Conservation (phyloP, 2,797 vertebrate genomes). For the Rhodeus uyekii region DNA sequence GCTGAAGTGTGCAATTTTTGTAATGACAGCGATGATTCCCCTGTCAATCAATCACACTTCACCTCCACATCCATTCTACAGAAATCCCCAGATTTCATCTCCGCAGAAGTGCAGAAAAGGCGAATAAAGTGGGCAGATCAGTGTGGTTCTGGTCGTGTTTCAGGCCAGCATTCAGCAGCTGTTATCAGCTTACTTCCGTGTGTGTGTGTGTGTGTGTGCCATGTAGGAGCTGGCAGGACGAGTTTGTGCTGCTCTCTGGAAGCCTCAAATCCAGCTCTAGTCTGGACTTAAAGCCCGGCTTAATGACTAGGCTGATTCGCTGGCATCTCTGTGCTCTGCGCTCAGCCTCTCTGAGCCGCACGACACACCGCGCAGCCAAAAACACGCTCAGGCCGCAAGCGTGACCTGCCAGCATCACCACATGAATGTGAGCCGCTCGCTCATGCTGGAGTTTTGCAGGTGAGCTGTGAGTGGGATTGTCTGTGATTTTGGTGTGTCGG, state of each 20-base stretch:
- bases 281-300: constrained; percentile 29
- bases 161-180: neutral
- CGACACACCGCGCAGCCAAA: neutral
- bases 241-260: constrained; percentile 11
- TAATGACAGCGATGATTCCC: too few species aligned
- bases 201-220: neutral
- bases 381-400: neutral
- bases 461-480: neutral
- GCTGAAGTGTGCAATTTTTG: neutral
- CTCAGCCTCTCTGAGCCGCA: constrained; percentile 16
- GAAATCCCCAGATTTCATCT: neutral
- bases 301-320: constrained; percentile 24
- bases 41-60: neutral
- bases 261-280: constrained; percentile 43
- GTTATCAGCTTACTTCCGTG: constrained; percentile 28
- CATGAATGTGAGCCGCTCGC: neutral
- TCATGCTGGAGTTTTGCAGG: neutral
- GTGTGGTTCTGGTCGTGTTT: neutral
- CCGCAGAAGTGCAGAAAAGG: neutral
- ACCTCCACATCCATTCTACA: neutral
- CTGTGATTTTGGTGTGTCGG: neutral
- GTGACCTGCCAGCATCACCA: neutral
- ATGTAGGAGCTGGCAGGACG: neutral
- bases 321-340: constrained; percentile 8
- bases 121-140: neutral